Evolutionary conservation across 1,140 invertebrate species (phyloP).

Genomic region (Drosophila nigrodunni): DNA sequence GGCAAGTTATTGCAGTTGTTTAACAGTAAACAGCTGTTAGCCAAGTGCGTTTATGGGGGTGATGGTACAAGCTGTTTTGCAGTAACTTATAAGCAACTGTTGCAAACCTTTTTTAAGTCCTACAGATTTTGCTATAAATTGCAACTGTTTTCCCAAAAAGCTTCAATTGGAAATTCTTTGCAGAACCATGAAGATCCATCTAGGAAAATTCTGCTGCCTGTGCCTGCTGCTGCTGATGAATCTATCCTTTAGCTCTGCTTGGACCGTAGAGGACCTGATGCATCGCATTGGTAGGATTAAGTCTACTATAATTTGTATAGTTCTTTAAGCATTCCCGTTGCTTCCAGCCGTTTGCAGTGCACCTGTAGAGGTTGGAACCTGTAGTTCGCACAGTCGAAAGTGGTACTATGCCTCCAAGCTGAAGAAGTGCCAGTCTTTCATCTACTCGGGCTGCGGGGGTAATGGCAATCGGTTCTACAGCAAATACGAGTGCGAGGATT

Average conservation of each 20-base stretch:
- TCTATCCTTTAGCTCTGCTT: neutral
- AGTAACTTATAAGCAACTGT: neutral
- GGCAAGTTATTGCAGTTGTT: neutral
- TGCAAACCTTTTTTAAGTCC: neutral
- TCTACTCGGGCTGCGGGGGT: constrained; percentile 35
- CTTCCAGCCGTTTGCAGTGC: constrained; percentile 16
- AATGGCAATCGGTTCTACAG: constrained; percentile 35
- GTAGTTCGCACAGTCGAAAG: constrained; percentile 1
- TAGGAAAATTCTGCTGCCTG: neutral
- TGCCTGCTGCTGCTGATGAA: neutral
- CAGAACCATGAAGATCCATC: neutral
- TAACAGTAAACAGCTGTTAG: constrained; percentile 6
- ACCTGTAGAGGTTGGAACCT: constrained; percentile 1
- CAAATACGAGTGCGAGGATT: constrained; percentile 13
- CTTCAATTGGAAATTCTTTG: neutral
- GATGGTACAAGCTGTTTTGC: neutral
- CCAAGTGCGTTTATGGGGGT: neutral
- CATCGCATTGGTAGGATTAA: neutral
- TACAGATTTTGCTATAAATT: constrained; percentile 8
- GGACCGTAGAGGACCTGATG: constrained; percentile 5
- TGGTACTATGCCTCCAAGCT: constrained; percentile 8
- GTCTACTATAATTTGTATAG: neutral
- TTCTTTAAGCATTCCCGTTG: neutral
- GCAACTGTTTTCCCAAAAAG: neutral
- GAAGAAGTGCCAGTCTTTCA: constrained; percentile 7